These are phyloP conservation scores for Agrochola lychnidis DNA, from an alignment of 2,888 invertebrate genomes.

Conservation along the genomic window DNA sequence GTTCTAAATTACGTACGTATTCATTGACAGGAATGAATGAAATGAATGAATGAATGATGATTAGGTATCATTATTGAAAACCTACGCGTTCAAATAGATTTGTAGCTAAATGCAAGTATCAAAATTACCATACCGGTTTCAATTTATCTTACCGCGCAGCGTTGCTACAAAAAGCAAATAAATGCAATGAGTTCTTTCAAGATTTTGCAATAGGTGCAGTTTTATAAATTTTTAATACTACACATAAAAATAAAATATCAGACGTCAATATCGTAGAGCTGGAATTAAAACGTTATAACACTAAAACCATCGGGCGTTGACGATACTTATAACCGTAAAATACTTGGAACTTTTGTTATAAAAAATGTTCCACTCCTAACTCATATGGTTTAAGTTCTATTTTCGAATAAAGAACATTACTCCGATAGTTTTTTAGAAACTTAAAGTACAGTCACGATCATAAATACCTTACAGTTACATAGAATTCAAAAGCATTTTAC, in stretches of 20 bases:
- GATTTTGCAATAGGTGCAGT: neutral
- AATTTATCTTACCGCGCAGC: no score
- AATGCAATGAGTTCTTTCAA: neutral
- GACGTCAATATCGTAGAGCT: neutral
- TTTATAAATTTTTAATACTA: constrained; percentile 9
- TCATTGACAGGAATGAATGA: no score
- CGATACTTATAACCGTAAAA: constrained; percentile 43
- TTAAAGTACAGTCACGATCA: neutral
- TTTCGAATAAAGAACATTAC: constrained; percentile 14
- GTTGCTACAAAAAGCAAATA: neutral
- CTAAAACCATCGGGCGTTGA: constrained; percentile 14
- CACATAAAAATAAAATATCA: constrained; percentile 22
- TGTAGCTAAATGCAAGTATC: no score
- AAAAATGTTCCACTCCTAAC: constrained; percentile 25
- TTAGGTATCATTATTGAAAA: neutral
- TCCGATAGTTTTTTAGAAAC: constrained; percentile 38
- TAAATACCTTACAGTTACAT: neutral
- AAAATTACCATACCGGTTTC: neutral
- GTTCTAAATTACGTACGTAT: neutral
- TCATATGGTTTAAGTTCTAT: constrained; percentile 26
- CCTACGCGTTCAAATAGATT: neutral
- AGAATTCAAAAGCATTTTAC: neutral
- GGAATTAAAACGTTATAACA: constrained; percentile 18
- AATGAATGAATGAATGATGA: no score
- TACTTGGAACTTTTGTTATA: constrained; percentile 24